Conservation (phyloP, 2,113 vertebrate genomes). For the Pluvialis apricaria region DNA sequence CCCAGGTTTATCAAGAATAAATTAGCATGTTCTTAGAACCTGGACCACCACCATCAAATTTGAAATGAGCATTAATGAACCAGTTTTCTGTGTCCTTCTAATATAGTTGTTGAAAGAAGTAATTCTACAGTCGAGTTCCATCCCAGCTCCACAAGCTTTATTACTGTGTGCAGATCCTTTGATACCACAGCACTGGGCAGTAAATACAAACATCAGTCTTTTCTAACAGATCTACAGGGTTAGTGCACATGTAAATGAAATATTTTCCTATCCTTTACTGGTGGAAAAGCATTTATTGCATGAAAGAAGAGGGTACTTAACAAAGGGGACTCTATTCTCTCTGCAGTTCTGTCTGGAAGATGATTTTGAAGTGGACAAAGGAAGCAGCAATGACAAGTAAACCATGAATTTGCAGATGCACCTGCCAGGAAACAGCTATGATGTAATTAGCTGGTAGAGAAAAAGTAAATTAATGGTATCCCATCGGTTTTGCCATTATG, state of each 20-base stretch:
- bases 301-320: background rate
- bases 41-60: background rate
- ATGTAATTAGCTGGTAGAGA: background rate
- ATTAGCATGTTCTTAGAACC: background rate
- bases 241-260: background rate
- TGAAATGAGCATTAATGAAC: background rate
- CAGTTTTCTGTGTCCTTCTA: background rate
- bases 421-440: no score
- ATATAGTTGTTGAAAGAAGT: background rate
- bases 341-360: background rate
- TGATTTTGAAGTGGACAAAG: background rate
- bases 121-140: background rate
- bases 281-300: background rate
- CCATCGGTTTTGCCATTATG: background rate
- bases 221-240: background rate
- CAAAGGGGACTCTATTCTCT: background rate
- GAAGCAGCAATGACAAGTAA: background rate
- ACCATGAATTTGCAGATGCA: background rate
- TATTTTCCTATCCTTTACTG: background rate
- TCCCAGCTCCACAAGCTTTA: background rate
- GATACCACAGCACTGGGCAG: background rate
- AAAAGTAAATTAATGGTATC: background rate
- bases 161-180: background rate
- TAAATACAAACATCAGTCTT: background rate
- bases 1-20: background rate